phyloP scores from a whole-genome alignment of 2,113 vertebrate species.

The Mustelus asterias region DNA sequence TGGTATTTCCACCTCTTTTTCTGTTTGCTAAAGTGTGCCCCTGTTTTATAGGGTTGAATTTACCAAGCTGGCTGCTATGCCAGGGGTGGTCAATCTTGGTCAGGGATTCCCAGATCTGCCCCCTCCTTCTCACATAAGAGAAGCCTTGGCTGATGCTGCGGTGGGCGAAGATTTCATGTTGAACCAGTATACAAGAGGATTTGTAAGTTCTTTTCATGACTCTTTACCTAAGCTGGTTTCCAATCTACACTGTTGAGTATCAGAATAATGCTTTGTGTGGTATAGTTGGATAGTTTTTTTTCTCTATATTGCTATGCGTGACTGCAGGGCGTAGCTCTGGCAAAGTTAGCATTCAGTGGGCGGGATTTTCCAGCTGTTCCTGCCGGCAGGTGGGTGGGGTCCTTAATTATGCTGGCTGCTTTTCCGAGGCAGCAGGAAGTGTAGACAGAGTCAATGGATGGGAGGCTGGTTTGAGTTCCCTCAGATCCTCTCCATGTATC shows the following conservation, averaged over 20 bases:
- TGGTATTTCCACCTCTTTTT: not conserved
- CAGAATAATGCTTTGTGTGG: not conserved
- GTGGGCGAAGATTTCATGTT: constrained; percentile 58
- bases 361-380: too few species aligned
- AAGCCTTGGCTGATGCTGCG: constrained; percentile 69
- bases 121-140: constrained; percentile 77
- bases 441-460: too few species aligned
- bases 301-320: not conserved
- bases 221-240: not conserved
- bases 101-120: constrained; percentile 85
- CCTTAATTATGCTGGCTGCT: too few species aligned
- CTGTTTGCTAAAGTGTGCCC: not conserved
- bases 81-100: constrained; percentile 82
- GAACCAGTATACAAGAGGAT: constrained; percentile 92
- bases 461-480: not conserved
- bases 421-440: too few species aligned
- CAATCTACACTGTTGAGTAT: not conserved
- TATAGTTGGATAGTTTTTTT: not conserved
- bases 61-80: constrained; percentile 77
- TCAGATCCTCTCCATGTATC: not conserved
- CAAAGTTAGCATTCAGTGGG: not conserved
- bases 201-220: constrained; percentile 66
- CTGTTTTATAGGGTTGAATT: constrained; percentile 73
- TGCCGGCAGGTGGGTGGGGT: too few species aligned
- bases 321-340: not conserved